These are phyloP conservation scores for Cheilinus undulatus DNA, from an alignment of 2,113 vertebrate genomes.

Conservation along the genomic window DNA sequence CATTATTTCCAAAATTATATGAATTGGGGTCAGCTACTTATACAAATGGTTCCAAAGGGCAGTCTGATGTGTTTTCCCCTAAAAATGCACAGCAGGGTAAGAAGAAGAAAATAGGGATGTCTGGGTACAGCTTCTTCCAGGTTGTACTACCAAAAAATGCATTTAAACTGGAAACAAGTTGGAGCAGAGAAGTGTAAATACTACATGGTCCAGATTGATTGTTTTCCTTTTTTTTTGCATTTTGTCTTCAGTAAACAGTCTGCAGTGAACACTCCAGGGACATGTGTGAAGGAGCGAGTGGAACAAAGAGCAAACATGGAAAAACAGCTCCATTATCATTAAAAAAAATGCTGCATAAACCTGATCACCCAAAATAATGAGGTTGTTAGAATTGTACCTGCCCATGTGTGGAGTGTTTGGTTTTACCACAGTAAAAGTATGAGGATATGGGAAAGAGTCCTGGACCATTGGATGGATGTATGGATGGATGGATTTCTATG, in stretches of 20 bases:
- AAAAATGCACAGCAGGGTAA: not conserved
- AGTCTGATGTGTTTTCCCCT: no score
- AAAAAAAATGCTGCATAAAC: not conserved
- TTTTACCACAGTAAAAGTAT: no score
- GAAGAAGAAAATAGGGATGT: not conserved
- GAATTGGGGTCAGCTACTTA: not conserved
- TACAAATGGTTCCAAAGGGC: not conserved
- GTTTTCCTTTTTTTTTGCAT: slow-evolving; percentile 11
- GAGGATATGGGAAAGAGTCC: no score
- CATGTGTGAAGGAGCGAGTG: no score
- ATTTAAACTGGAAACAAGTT: slow-evolving; percentile 9
- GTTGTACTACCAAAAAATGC: not conserved
- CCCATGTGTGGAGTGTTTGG: no score
- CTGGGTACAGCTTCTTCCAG: not conserved
- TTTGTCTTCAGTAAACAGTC: slow-evolving; percentile 26
- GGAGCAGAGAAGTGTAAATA: not conserved
- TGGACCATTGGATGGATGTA: no score
- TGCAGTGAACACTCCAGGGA: no score
- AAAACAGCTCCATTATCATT: not conserved
- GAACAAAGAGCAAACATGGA: not conserved
- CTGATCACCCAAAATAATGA: not conserved
- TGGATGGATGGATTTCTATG: no score
- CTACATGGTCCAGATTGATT: not conserved
- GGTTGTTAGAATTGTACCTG: no score
- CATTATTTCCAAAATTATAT: slow-evolving; percentile 19